These are phyloP conservation scores for Cylloceria caligata DNA, from an alignment of 2,888 invertebrate genomes.

Conservation along the genomic window DNA sequence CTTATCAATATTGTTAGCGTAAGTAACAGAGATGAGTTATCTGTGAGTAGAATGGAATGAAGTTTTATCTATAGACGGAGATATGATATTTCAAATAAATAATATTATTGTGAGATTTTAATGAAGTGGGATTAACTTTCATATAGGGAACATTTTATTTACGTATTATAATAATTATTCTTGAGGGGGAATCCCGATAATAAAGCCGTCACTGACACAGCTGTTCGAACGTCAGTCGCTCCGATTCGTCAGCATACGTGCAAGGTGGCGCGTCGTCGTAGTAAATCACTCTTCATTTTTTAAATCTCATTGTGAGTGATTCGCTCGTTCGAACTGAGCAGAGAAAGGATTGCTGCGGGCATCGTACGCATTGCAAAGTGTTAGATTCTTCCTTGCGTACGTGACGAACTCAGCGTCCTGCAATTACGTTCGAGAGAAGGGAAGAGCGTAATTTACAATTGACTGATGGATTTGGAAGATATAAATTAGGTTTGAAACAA, in stretches of 20 bases:
- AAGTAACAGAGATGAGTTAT: background rate
- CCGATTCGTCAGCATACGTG: slow-evolving; percentile 52
- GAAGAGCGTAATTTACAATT: background rate
- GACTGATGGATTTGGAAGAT: background rate
- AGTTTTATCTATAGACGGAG: background rate
- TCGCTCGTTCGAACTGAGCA: background rate
- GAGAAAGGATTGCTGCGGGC: slow-evolving; percentile 2
- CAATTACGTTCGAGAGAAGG: background rate
- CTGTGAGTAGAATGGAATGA: background rate
- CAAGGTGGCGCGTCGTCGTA: slow-evolving; percentile 38
- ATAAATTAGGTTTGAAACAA: background rate
- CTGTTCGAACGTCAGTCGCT: slow-evolving; percentile 5
- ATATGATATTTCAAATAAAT: background rate
- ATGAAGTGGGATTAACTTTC: background rate
- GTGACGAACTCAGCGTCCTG: slow-evolving; percentile 25
- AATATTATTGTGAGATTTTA: background rate
- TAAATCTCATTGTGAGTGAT: background rate
- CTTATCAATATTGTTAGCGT: background rate
- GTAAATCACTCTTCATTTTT: background rate
- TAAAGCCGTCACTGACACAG: slow-evolving; percentile 4
- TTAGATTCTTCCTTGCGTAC: slow-evolving; percentile 48
- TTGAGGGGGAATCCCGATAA: background rate
- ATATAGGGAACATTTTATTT: background rate
- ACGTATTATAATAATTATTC: background rate
- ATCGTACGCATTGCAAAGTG: background rate